Percentiles rank a stretch among this genome's conserved stretches.
Conservation (phyloP, 92 coral and sea anemone species). For the Muricea muricata region DNA sequence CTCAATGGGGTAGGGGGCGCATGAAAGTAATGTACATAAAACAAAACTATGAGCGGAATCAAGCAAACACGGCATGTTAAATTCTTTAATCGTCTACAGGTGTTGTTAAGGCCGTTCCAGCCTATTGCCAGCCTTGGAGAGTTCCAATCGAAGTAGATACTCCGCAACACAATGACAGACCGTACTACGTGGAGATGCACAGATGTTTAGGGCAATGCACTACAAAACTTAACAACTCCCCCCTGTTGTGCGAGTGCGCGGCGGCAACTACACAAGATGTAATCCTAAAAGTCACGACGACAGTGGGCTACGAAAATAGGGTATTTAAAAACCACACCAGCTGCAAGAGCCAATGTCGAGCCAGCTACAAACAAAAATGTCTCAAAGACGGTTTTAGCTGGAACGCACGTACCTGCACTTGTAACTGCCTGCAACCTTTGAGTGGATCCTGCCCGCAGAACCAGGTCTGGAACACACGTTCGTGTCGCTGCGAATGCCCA, state of each 20-base stretch:
- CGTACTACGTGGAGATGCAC: conserved; percentile 51
- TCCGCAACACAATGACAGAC: conserved; percentile 25
- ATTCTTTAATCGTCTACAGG: too few relatives aligned
- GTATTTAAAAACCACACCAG: conserved; percentile 53
- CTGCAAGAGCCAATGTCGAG: conserved; percentile 46
- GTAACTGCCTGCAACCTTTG: conserved; percentile 41
- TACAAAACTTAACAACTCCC: conserved; percentile 2
- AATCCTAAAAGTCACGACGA: background rate
- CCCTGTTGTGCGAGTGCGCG: conserved; percentile 36
- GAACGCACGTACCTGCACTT: conserved; percentile 27
- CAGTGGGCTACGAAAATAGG: background rate
- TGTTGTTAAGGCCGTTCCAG: background rate
- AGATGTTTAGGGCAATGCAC: conserved; percentile 56
- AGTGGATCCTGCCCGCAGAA: background rate
- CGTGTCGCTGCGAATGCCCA: conserved; percentile 55
- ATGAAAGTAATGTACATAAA: too few relatives aligned
- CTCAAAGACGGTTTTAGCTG: conserved; percentile 12
- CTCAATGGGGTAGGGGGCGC: too few relatives aligned
- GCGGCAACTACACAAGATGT: conserved; percentile 23
- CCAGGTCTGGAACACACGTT: conserved; percentile 32
- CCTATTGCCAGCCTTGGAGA: conserved; percentile 34
- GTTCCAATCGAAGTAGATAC: conserved; percentile 43
- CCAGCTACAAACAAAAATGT: conserved; percentile 25
- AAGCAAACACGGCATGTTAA: too few relatives aligned
- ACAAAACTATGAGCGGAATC: too few relatives aligned